phyloP scores from a whole-genome alignment of 1,140 invertebrate species.

The Anastrepha ludens region DNA sequence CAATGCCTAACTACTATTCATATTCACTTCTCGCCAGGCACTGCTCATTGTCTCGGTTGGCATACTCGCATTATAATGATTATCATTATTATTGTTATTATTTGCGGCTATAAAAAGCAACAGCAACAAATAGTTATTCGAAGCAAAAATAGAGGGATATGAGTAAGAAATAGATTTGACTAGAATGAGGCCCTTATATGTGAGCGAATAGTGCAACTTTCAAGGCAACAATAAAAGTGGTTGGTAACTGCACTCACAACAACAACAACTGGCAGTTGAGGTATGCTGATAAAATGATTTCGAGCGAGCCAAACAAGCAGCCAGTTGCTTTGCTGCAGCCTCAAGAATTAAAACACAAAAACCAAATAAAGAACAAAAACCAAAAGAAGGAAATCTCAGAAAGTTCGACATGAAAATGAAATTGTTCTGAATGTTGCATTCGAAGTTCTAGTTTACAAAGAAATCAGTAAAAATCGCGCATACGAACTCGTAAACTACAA shows the following conservation, averaged over 20 bases:
- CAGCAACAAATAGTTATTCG: background rate
- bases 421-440: slow-evolving; percentile 1
- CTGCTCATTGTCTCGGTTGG: slow-evolving; percentile 33
- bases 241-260: background rate
- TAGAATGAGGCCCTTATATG: background rate
- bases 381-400: background rate
- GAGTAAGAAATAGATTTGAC: background rate
- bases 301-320: background rate
- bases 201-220: slow-evolving; percentile 5
- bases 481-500: slow-evolving; percentile 22
- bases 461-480: background rate
- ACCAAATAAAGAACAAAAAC: background rate
- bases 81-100: slow-evolving; percentile 52
- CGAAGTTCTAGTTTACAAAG: slow-evolving; percentile 27
- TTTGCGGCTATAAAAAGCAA: slow-evolving; percentile 16
- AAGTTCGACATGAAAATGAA: slow-evolving; percentile 19
- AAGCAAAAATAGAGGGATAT: background rate
- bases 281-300: slow-evolving; percentile 38
- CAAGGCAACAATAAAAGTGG: slow-evolving; percentile 34
- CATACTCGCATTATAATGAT: slow-evolving; percentile 37
- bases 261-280: background rate
- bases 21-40: slow-evolving; percentile 8
- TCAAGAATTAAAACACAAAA: background rate
- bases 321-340: background rate
- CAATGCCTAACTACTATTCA: background rate